Evolutionary conservation across 2,797 vertebrate genomes (phyloP), one percentile per base, ranked within the genome.

Genomic region (Ctenopoma kingsleyae): DNA sequence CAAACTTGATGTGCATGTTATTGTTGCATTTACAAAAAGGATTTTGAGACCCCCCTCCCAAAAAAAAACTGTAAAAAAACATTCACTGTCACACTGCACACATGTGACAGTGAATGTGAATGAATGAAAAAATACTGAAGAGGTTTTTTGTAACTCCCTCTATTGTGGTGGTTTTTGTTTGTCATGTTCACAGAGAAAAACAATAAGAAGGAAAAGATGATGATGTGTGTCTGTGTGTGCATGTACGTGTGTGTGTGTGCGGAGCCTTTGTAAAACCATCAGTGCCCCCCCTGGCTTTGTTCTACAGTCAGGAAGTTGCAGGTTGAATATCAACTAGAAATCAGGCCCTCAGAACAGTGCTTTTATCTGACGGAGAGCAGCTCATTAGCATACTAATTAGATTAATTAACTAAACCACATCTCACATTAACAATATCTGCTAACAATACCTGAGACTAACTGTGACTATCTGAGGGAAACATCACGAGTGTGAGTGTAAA

Each of bases 351-450:
- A 56, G 81, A 89, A 91, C 40, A n/a, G 80, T 54, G 71, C 81
- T 86, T 84, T 89, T 84, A 92, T 92, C 84, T 83, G 86, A 84
- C 72, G 69, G 71, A 68, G 71, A 87, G 82, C 35, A 46, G 54
- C 74, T 86, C 65, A 82, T 92, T 92, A 88, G 88, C 82, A 92
- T 91, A 82, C 72, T 86, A 91, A 93, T 90, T 84, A 83, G 71
- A 85, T 81, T 75, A 91, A 91, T 92, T 86, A 89, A 81, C 81
- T 81, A 82, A 87, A 85, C 67, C 30, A 6, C 74, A 82, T 69
- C 72, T 67, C 77, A 74, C 77, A 85, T 82, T 78, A 81, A 82
- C 25, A 65, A 60, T 76, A 73, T 75, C 55, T 70, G 71, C 57
- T 71, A 67, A 47, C 60, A 50, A 32, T 46, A 53, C 67, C 62